phyloP scores from a whole-genome alignment of 2,888 invertebrate species.

The Drosophila paranaensis region DNA sequence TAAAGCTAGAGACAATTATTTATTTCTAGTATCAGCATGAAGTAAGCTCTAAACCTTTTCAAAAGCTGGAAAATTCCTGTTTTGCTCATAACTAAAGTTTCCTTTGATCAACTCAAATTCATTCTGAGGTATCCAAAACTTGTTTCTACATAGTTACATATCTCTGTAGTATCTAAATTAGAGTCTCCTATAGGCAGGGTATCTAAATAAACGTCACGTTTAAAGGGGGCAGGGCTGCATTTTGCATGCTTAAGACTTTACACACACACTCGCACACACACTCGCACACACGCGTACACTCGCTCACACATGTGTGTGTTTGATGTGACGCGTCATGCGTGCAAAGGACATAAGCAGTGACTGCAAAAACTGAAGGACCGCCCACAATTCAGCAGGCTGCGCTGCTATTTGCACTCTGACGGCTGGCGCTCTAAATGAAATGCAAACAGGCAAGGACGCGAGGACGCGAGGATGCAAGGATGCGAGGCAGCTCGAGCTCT shows the following conservation, averaged over 20 bases:
- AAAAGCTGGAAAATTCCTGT: too few relatives aligned
- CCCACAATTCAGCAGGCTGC: constrained; percentile 24
- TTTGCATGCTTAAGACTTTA: constrained; percentile 61
- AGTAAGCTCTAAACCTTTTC: too few relatives aligned
- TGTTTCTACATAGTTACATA: neutral
- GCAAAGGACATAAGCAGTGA: constrained; percentile 69
- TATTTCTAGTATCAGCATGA: too few relatives aligned
- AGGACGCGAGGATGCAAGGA: too few relatives aligned
- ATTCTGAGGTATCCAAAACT: too few relatives aligned
- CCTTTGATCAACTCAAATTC: too few relatives aligned
- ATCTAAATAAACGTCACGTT: constrained; percentile 30
- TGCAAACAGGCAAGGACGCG: constrained; percentile 41
- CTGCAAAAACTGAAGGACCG: constrained; percentile 68
- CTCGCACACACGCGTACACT: too few relatives aligned
- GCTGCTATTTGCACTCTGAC: constrained; percentile 43
- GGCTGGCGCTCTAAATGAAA: constrained; percentile 29
- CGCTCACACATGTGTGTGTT: constrained; percentile 5
- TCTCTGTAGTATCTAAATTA: neutral
- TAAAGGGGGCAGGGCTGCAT: constrained; percentile 40
- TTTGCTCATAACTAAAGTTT: too few relatives aligned
- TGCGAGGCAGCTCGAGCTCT: constrained; percentile 9
- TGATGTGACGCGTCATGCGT: constrained; percentile 32
- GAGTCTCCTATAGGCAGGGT: neutral
- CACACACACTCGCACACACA: neutral
- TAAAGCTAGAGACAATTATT: too few relatives aligned